Conservation (phyloP, 2,888 invertebrate species). For the Euphydryas editha region DNA sequence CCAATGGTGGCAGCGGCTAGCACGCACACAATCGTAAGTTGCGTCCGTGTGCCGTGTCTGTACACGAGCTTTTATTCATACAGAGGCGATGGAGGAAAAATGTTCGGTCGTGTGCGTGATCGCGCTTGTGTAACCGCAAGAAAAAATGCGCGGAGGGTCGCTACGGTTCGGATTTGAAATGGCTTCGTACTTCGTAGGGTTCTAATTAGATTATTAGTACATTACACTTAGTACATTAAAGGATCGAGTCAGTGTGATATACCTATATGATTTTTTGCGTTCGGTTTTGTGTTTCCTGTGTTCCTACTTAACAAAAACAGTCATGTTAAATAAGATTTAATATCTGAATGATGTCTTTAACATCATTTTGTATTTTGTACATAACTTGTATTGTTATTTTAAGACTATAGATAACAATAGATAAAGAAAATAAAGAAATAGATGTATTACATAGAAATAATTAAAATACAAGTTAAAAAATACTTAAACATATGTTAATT, state of each 20-base stretch:
- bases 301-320: not conserved
- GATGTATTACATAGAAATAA: no score
- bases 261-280: not conserved
- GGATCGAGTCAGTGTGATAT: not conserved
- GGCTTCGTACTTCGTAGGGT: conserved; percentile 19
- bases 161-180: conserved; percentile 28
- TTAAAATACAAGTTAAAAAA: no score
- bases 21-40: conserved; percentile 63
- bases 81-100: conserved; percentile 51
- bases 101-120: conserved; percentile 47
- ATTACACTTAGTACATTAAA: conserved; percentile 17
- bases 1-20: conserved; percentile 79
- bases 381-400: no score
- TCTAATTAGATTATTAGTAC: conserved; percentile 29
- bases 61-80: conserved; percentile 51
- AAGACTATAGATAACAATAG: no score
- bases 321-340: no score
- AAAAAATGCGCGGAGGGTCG: conserved; percentile 47
- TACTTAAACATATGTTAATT: no score
- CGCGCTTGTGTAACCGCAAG: conserved; percentile 48
- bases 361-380: no score
- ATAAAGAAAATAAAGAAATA: no score
- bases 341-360: no score
- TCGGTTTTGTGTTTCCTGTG: not conserved
- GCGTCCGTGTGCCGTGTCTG: conserved; percentile 46